Percentiles rank a stretch among this genome's conserved stretches.
Conservation (phyloP, 2,113 vertebrate genomes). For the Ceyx margarethae region DNA sequence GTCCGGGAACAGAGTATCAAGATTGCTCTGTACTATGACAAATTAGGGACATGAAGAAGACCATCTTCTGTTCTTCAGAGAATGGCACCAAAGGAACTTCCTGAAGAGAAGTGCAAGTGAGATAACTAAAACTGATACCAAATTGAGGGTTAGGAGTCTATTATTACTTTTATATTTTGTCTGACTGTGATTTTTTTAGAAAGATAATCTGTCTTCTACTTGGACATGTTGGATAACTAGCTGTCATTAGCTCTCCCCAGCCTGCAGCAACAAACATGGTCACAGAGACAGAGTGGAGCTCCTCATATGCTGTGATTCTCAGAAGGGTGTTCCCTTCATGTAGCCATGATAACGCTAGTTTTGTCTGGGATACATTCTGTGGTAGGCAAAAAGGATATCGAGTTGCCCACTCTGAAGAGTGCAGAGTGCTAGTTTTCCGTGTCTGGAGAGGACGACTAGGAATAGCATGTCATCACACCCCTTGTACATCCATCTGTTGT, state of each 20-base stretch:
- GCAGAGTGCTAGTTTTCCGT: background rate
- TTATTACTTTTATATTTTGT: background rate
- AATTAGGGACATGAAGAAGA: background rate
- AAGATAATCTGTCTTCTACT: background rate
- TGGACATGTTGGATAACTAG: background rate
- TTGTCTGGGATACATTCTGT: background rate
- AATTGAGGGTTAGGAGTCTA: background rate
- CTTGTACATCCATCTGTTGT: background rate
- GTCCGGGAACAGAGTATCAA: background rate
- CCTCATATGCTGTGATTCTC: background rate
- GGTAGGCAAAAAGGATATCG: background rate
- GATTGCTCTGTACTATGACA: background rate
- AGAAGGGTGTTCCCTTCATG: background rate
- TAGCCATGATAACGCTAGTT: background rate
- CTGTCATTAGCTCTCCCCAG: background rate
- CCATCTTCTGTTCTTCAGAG: background rate
- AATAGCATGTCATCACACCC: background rate
- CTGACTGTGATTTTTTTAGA: background rate
- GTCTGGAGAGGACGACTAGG: background rate
- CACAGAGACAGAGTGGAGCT: background rate
- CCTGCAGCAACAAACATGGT: background rate
- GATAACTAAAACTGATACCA: background rate
- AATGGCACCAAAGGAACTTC: background rate
- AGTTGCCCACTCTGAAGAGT: background rate
- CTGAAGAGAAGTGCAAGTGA: background rate